Percentiles rank a stretch among this genome's conserved stretches.
These are phyloP conservation scores for Boloria euphrosyne DNA, from an alignment of 2,888 invertebrate genomes.

Conservation along the genomic window DNA sequence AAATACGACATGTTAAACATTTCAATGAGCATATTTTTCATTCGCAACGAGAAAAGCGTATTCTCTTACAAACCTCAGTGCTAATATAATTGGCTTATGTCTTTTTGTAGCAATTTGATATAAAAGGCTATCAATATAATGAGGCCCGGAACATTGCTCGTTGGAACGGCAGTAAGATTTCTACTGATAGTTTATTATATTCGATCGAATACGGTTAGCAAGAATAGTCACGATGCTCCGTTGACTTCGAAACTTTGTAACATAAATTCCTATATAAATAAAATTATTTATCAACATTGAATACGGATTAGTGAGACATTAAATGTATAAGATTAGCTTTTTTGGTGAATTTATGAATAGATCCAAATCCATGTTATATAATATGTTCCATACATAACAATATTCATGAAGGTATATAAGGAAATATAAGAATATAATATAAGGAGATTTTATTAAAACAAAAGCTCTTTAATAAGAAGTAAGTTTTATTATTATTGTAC, in stretches of 20 bases:
- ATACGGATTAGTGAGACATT: too few species aligned
- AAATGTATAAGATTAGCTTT: too few species aligned
- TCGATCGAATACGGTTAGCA: slow-evolving; percentile 63
- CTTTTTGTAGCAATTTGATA: slow-evolving; percentile 57
- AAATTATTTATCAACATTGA: neutral
- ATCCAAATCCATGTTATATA: too few species aligned
- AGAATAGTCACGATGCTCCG: slow-evolving; percentile 32
- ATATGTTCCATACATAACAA: too few species aligned
- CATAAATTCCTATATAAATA: neutral
- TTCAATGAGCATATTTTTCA: slow-evolving; percentile 20
- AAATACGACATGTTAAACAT: slow-evolving; percentile 17
- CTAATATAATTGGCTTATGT: slow-evolving; percentile 45
- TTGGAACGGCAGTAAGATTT: slow-evolving; percentile 64
- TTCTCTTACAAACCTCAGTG: slow-evolving; percentile 26
- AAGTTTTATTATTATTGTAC: too few species aligned
- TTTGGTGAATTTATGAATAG: too few species aligned
- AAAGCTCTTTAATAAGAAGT: too few species aligned
- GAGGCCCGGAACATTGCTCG: slow-evolving; percentile 54
- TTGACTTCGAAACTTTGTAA: slow-evolving; percentile 18
- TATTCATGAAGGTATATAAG: too few species aligned
- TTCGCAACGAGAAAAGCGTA: slow-evolving; percentile 20
- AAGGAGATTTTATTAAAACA: too few species aligned
- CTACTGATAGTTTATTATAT: slow-evolving; percentile 66
- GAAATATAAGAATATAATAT: too few species aligned
- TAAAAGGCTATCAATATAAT: slow-evolving; percentile 71